Evolutionary conservation across 2,797 vertebrate species (phyloP).

Genomic region (Ambastaia sidthimunki): DNA sequence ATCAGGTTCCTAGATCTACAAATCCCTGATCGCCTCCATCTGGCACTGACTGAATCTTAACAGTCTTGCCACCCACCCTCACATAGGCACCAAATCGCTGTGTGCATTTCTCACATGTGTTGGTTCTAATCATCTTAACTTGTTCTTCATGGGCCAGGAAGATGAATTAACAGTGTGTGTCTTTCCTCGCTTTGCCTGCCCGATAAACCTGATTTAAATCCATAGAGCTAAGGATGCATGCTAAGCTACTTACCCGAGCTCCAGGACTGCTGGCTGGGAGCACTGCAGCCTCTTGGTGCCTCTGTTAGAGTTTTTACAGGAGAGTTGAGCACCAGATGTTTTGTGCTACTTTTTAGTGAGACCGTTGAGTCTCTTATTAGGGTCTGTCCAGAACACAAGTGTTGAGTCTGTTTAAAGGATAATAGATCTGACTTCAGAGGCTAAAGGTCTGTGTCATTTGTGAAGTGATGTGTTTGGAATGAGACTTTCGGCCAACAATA

Average conservation of each 20-base stretch:
- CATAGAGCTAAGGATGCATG: conserved; percentile 16
- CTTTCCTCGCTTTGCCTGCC: conserved; percentile 37
- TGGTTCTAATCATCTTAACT: conserved; percentile 52
- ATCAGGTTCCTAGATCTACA: conserved; percentile 18
- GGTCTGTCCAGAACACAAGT: not conserved
- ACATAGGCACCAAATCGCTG: conserved; percentile 14
- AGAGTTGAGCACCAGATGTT: conserved; percentile 20
- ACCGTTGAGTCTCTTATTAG: not conserved
- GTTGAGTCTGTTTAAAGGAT: not conserved
- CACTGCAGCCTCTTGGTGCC: conserved; percentile 17
- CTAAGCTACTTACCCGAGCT: conserved; percentile 49
- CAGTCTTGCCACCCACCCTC: not conserved
- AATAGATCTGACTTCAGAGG: conserved; percentile 12
- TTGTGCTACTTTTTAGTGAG: conserved; percentile 8
- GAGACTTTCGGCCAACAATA: not conserved
- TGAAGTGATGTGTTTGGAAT: not conserved
- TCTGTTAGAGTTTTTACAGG: not conserved
- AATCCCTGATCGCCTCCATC: not conserved
- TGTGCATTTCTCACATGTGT: conserved; percentile 36
- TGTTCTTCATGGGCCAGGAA: conserved; percentile 30
- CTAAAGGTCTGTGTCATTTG: not conserved
- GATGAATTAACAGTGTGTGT: conserved; percentile 44
- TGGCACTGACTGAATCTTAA: conserved; percentile 1
- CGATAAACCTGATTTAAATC: conserved; percentile 31
- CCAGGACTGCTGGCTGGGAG: conserved; percentile 20